Percentiles rank a stretch among this genome's conserved stretches.
Conservation (phyloP, 64 coral and sea anemone genomes). For the Hydrozoanthus tunicans region DNA sequence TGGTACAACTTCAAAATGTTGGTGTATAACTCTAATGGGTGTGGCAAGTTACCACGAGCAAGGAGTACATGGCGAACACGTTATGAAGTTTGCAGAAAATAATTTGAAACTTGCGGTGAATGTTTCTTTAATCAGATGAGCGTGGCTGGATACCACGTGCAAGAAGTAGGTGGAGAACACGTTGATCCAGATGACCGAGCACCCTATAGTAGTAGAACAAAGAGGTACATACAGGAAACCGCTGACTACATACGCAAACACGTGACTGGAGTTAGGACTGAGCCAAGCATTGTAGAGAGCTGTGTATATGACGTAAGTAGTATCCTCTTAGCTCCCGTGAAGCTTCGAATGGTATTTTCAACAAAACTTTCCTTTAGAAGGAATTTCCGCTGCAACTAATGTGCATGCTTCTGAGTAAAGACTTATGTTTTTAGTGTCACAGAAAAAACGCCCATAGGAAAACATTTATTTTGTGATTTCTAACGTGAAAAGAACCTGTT, state of each 20-base stretch:
- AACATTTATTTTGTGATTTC: too few relatives aligned
- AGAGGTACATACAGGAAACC: conserved; percentile 16
- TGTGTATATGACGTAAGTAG: conserved; percentile 39
- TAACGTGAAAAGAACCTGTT: too few relatives aligned
- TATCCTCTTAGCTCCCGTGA: background rate
- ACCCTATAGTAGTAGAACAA: background rate
- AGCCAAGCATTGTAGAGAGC: conserved; percentile 32
- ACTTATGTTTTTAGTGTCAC: too few relatives aligned
- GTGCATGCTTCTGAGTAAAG: too few relatives aligned
- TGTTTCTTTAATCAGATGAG: background rate
- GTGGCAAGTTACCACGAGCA: too few relatives aligned
- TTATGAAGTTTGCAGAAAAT: background rate
- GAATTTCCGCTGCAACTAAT: too few relatives aligned
- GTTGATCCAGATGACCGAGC: conserved; percentile 51
- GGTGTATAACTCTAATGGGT: too few relatives aligned
- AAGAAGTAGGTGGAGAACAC: background rate
- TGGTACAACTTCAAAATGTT: too few relatives aligned
- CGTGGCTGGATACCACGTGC: conserved; percentile 14
- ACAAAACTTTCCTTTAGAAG: background rate
- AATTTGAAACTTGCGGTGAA: background rate
- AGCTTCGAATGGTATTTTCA: background rate
- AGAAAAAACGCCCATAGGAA: too few relatives aligned
- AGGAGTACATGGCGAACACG: background rate
- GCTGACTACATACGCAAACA: conserved; percentile 57
- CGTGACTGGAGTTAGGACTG: conserved; percentile 20